phyloP scores from a whole-genome alignment of 2,888 invertebrate genomes.

The Gymnosoma rotundatum region DNA sequence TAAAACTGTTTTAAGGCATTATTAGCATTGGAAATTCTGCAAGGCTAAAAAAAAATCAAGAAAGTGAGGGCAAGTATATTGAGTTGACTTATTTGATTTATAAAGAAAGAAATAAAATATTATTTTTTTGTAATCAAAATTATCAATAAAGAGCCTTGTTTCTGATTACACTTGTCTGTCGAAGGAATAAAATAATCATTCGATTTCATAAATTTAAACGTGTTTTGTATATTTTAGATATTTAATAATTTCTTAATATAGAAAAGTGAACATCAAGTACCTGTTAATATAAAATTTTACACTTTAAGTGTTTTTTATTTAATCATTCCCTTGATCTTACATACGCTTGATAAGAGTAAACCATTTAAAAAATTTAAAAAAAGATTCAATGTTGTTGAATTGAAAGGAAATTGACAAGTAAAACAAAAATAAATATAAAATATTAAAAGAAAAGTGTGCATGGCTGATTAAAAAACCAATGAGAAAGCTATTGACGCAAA shows the following conservation, averaged over 20 bases:
- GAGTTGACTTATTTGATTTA: too few relatives aligned
- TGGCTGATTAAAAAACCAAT: too few relatives aligned
- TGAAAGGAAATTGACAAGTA: background rate
- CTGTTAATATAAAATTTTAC: slow-evolving; percentile 4
- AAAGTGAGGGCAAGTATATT: too few relatives aligned
- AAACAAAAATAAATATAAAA: too few relatives aligned
- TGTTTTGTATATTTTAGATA: background rate
- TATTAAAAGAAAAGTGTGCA: too few relatives aligned
- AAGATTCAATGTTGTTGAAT: slow-evolving; percentile 1
- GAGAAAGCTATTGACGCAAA: too few relatives aligned
- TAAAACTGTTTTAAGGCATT: background rate
- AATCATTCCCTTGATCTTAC: slow-evolving; percentile 47
- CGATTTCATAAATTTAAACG: background rate
- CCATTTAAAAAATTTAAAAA: background rate
- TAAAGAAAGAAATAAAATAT: background rate
- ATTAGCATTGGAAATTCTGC: slow-evolving; percentile 27
- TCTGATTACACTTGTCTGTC: slow-evolving; percentile 18
- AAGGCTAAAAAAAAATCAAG: slow-evolving; percentile 24
- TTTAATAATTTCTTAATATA: background rate
- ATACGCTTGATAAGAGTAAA: slow-evolving; percentile 49
- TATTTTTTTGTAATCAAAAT: slow-evolving; percentile 26
- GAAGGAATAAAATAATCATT: background rate
- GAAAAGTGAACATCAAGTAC: slow-evolving; percentile 6
- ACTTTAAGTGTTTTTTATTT: slow-evolving; percentile 1
- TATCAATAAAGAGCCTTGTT: slow-evolving; percentile 16